These are phyloP conservation scores for Odontophorus gujanensis DNA, from an alignment of 2,113 vertebrate species.

Conservation along the genomic window DNA sequence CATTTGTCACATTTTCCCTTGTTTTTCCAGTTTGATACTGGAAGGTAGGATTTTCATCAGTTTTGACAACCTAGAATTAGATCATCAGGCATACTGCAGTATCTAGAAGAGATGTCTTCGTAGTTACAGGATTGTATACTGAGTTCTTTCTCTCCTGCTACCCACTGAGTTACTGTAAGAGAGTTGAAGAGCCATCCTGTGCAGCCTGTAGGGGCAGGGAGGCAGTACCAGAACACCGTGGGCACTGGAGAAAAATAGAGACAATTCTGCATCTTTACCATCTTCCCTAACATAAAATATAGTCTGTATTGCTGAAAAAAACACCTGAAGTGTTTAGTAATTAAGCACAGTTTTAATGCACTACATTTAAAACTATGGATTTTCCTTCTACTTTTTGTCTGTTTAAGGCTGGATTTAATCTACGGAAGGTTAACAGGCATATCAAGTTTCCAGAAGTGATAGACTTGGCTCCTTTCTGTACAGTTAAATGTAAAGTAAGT, in stretches of 20 bases:
- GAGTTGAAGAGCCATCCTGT: neutral
- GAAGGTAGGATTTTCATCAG: neutral
- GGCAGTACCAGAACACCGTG: neutral
- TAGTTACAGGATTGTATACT: neutral
- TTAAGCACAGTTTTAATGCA: neutral
- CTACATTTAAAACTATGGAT: neutral
- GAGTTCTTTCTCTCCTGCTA: neutral
- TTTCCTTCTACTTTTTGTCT: constrained; percentile 19
- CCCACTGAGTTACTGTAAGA: neutral
- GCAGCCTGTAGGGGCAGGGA: neutral
- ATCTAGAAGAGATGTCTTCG: neutral
- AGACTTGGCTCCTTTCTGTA: constrained; percentile 94
- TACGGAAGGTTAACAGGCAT: constrained; percentile 93
- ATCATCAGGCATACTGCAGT: neutral
- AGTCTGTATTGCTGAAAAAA: neutral
- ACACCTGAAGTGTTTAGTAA: neutral
- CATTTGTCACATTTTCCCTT: neutral
- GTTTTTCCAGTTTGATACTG: constrained; percentile 24
- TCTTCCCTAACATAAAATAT: neutral
- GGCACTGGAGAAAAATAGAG: neutral
- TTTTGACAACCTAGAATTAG: neutral
- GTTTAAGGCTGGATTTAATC: constrained; percentile 88
- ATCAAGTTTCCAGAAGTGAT: constrained; percentile 91
- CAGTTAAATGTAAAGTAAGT: constrained; percentile 91
- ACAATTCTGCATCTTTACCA: neutral